Base-by-base conservation (phyloP, 2,888 invertebrate genomes). In the Andrena marginata region DNA sequence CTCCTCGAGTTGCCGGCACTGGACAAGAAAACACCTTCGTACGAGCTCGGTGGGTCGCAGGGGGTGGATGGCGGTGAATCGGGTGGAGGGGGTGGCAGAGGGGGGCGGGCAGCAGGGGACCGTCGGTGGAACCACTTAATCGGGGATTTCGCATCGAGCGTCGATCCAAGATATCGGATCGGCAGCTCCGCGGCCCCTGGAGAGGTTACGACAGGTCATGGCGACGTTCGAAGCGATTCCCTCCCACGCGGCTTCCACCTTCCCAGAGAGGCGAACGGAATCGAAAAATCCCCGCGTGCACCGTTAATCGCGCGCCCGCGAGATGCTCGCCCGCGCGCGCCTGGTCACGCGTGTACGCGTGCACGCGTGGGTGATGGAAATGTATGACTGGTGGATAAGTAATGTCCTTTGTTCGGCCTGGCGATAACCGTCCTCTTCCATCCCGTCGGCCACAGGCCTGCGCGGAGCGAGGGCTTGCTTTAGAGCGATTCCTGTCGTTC, bases 141-240 rank as follows among this genome's bases (percentile, higher is more conserved):
- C 90, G 88, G 84, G 77, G 85, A 89, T 88, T 88, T 88, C 84
- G 87, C 86, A 90, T 91, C 90, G 56, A 56, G 87, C 84, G 85
- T 78, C 88, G 88, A 91, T 91, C 85, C 81, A 77, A 84, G 87
- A 89, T 87, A 87, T 88, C 87, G 87, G 85, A 84, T 84, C 85
- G 87, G 80, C 76, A 75, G 82, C 82, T 29, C 35, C 72, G 69
- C 56, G 56, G 56, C 56, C 23, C 23, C 75, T 51, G 77, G 75
- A 83, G 87, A 87, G 89, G 88, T 89, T 89, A 90, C 82, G 81
- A 80, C 84, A 86, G 91, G 90, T 90, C 89, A 87, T 82, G 88
- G 88, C 87, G 89, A 90, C 90, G 89, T 84, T 82, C 86, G 79
- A 81, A 29, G 81, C 87, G 80, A 89, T 90, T 89, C 84, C 82